Percentiles rank a stretch among this genome's conserved stretches.
Conservation (phyloP, 2,797 vertebrate genomes). For the Falco cherrug region DNA sequence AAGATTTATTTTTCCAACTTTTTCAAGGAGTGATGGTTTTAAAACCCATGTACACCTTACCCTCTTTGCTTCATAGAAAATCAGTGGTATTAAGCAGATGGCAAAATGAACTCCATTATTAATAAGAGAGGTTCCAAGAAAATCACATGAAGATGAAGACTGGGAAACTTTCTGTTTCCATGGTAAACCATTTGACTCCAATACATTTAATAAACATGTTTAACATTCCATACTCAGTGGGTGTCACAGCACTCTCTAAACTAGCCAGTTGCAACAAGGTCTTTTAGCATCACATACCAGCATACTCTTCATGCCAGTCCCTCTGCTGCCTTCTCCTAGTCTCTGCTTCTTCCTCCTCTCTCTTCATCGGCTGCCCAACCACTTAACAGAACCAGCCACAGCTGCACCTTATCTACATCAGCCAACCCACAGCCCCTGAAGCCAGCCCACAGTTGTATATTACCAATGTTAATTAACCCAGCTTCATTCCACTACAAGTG, state of each 20-base stretch:
- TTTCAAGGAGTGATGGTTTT: background rate
- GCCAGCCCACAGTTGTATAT: too few species aligned
- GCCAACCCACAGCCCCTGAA: too few species aligned
- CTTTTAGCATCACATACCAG: too few species aligned
- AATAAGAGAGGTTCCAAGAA: background rate
- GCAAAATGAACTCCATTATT: background rate
- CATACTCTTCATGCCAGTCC: too few species aligned
- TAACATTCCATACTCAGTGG: background rate
- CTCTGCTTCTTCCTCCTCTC: too few species aligned
- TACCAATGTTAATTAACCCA: too few species aligned
- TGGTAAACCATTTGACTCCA: constrained; percentile 19
- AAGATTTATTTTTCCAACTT: background rate
- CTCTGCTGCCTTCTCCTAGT: too few species aligned
- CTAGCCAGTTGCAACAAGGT: too few species aligned
- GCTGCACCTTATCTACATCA: too few species aligned
- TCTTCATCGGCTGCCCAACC: too few species aligned
- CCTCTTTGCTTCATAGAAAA: background rate
- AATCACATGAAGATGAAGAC: background rate
- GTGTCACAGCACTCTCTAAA: too few species aligned
- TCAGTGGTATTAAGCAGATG: background rate
- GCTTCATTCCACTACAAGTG: background rate
- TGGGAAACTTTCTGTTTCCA: background rate
- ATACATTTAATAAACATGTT: background rate
- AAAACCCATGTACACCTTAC: background rate
- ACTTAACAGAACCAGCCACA: too few species aligned